Evolutionary conservation across 2,797 vertebrate species (phyloP).

Genomic region (Ambastaia sidthimunki): DNA sequence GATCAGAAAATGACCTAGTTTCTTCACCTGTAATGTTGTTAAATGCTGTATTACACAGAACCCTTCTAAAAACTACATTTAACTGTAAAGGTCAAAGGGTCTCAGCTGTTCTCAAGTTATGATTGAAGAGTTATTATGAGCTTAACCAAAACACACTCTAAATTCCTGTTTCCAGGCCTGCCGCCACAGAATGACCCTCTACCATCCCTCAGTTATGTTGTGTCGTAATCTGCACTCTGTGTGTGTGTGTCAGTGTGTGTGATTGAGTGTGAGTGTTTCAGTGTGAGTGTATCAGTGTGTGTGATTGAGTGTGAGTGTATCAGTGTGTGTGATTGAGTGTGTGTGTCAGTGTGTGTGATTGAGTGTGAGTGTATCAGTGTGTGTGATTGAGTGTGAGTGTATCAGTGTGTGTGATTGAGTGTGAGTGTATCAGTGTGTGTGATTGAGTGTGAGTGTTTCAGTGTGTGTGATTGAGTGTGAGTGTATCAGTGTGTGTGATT

Average conservation of each 20-base stretch:
- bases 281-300: neutral
- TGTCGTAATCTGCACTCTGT: neutral
- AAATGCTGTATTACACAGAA: neutral
- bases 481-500: too few relatives aligned
- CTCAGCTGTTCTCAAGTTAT: neutral
- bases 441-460: neutral
- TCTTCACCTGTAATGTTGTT: neutral
- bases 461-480: neutral
- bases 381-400: too few relatives aligned
- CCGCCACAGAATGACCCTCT: constrained; percentile 2
- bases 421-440: too few relatives aligned
- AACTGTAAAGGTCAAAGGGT: neutral
- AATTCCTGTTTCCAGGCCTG: neutral
- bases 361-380: neutral
- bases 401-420: too few relatives aligned
- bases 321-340: neutral
- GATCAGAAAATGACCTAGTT: neutral
- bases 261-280: too few relatives aligned
- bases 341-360: too few relatives aligned
- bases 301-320: neutral
- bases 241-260: neutral
- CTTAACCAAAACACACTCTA: constrained; percentile 21
- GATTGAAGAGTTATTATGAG: constrained; percentile 11
- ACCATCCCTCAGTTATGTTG: constrained; percentile 2
- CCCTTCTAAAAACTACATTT: neutral